Percentiles rank a stretch among this genome's conserved stretches.
Evolutionary conservation across 2,113 vertebrate genomes (phyloP).

Genomic region (Oriolus oriolus): DNA sequence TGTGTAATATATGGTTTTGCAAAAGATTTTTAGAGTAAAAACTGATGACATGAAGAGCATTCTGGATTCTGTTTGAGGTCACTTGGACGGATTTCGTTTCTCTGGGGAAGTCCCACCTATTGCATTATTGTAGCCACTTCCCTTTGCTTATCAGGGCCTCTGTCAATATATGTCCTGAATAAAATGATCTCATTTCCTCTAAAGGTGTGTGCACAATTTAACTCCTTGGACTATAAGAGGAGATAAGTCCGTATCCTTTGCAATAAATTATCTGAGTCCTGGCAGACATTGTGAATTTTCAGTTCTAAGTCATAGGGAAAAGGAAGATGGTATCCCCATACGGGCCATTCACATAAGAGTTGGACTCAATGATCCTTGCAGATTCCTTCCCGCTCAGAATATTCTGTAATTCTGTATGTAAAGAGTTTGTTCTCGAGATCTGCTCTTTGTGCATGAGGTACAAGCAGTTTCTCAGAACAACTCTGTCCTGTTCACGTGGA

Average conservation of each 20-base stretch:
- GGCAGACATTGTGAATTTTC: background rate
- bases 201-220: background rate
- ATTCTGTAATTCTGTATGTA: background rate
- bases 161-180: background rate
- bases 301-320: background rate
- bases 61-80: background rate
- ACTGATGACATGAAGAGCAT: background rate
- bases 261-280: background rate
- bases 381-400: background rate
- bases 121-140: background rate
- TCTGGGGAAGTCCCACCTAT: background rate
- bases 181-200: background rate
- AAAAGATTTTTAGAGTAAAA: background rate
- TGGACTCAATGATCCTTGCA: background rate
- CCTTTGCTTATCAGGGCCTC: background rate
- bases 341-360: fast-evolving
- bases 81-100: background rate
- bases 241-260: background rate
- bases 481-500: background rate
- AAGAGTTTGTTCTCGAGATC: background rate
- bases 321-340: fast-evolving
- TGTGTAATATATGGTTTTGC: background rate
- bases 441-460: background rate
- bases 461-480: background rate
- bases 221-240: background rate